These are phyloP conservation scores for Pelusios castaneus DNA, from an alignment of 2,113 vertebrate genomes.

Conservation along the genomic window DNA sequence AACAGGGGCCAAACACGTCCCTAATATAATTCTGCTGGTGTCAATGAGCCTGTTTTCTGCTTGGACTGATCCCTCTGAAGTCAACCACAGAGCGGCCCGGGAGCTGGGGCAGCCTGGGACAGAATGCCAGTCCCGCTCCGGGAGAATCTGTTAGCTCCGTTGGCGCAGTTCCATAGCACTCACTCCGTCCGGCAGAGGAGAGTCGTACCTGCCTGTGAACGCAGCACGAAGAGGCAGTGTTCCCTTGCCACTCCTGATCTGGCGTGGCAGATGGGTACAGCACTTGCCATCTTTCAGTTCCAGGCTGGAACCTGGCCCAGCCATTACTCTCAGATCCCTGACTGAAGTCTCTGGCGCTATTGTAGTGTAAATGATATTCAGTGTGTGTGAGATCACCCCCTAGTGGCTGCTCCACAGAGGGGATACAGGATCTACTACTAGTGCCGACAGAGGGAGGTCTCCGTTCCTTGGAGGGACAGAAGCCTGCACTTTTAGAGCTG, in stretches of 20 bases:
- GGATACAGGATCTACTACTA: not conserved
- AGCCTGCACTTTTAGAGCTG: not conserved
- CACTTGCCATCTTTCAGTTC: not conserved
- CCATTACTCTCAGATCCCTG: not conserved
- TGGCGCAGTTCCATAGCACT: too few species aligned
- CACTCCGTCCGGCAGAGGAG: not conserved
- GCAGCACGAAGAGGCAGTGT: not conserved
- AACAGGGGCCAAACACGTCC: not conserved
- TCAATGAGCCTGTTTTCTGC: not conserved
- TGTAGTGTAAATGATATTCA: too few species aligned
- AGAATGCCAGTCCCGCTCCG: not conserved
- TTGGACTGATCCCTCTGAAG: not conserved
- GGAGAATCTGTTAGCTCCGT: too few species aligned
- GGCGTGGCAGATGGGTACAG: not conserved
- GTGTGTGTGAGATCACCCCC: not conserved
- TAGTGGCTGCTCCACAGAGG: not conserved
- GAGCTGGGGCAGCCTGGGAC: too few species aligned
- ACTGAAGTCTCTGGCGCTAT: not conserved
- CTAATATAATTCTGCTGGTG: not conserved
- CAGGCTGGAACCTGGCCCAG: not conserved
- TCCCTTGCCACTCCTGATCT: not conserved
- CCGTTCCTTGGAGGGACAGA: not conserved
- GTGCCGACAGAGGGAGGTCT: not conserved
- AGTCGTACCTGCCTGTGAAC: not conserved
- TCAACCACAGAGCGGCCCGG: not conserved